phyloP scores from a whole-genome alignment of 2,113 vertebrate genomes.

The Planiliza haematocheilus region DNA sequence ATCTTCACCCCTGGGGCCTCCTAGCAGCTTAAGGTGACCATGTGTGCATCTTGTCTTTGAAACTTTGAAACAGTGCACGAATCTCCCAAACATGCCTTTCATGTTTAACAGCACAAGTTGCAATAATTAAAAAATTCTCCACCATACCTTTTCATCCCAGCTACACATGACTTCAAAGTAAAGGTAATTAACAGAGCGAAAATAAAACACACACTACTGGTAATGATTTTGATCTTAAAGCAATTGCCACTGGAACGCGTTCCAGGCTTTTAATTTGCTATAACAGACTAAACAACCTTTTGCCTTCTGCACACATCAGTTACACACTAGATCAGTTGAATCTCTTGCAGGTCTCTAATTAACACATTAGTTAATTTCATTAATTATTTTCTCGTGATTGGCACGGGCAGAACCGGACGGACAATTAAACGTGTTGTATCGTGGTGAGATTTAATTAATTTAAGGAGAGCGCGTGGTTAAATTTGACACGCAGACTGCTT shows the following conservation, averaged over 20 bases:
- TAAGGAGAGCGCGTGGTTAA: no score
- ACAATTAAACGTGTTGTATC: not conserved
- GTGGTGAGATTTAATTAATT: not conserved
- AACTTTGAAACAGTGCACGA: not conserved
- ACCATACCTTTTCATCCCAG: no score
- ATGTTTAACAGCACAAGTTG: no score
- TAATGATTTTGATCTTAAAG: not conserved
- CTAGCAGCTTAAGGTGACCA: no score
- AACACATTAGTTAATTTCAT: not conserved
- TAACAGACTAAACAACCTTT: not conserved
- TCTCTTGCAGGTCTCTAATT: conserved; percentile 6
- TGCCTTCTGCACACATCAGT: not conserved
- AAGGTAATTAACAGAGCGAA: no score
- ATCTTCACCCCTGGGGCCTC: no score
- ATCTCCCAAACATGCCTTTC: no score
- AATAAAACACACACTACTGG: not conserved
- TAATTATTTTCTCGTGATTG: conserved; percentile 4
- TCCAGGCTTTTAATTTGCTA: not conserved
- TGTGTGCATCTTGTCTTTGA: not conserved
- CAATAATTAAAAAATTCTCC: no score
- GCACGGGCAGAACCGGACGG: not conserved
- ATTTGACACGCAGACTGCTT: not conserved
- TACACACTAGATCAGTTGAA: conserved; percentile 6
- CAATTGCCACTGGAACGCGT: not conserved
- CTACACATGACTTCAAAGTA: no score